Evolutionary conservation across 2,113 vertebrate genomes (phyloP), one percentile per base, ranked within the genome.

Genomic region (Ammospiza caudacuta): DNA sequence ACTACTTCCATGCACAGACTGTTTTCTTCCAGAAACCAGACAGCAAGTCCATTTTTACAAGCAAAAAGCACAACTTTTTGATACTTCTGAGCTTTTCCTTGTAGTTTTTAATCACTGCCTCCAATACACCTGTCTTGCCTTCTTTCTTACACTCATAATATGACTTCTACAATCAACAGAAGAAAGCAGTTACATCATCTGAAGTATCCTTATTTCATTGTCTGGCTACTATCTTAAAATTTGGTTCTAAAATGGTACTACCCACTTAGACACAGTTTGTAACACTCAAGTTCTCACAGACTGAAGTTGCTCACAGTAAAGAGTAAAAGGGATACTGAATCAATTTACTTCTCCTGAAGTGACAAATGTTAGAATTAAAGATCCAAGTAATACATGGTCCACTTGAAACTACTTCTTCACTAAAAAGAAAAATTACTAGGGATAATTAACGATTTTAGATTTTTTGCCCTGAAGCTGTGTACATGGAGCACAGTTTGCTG

Each of bases 221-320:
- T 11, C 33, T 64, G 15, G 19, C 24, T 63, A 49, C 3, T 52
- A 77, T 9, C 33, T 41, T 63, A 70, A 81, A 78, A 70, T 20
- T 49, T 1, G 1, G 23, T 47, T 86, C 28, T 23, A 70, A 62
- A 80, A 76, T 24, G 11, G 2, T 15, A 29, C n/a, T 16, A 85
- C 11, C 13, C 1, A 3, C n/a, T 61, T 49, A 35, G 15, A 62
- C 2, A 7, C 6, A 51, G 15, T 37, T 77, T 3, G 1, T 27
- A 88, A 73, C 0, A 2, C 9, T 62, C 58, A n/a, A 58, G 73
- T 76, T 66, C 29, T 49, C 43, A 0, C 7, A 33, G 22, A 41
- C 1, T 87, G n/a, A 89, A 80, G 57, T 52, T 22, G 27, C 9
- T 59, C 23, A 33, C 2, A 69, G 20, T n/a, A 47, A 77, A 58